These are phyloP conservation scores for Ctenochaetus hawaiiensis DNA, from an alignment of 2,797 vertebrate species.

Conservation along the genomic window DNA sequence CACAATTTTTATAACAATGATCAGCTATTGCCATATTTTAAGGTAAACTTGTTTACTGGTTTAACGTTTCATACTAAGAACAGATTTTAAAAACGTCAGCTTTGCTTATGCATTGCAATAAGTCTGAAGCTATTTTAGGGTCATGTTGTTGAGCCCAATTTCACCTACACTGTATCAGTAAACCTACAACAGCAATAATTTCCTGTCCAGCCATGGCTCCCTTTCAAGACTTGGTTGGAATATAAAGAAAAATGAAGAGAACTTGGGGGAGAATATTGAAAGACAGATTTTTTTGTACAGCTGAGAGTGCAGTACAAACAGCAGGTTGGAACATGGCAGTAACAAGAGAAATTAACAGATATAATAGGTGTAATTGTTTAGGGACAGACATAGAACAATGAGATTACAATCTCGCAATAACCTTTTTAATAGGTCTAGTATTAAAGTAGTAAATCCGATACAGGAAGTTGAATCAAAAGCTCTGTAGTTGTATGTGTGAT, in stretches of 20 bases:
- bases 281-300: not conserved
- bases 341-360: not conserved
- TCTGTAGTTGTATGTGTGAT: slow-evolving; percentile 33
- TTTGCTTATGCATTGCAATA: not conserved
- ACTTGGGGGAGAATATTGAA: not conserved
- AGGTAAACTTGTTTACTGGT: not conserved
- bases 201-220: not conserved
- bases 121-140: not conserved
- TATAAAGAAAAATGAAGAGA: not conserved
- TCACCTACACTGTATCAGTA: not conserved
- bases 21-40: not conserved
- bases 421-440: slow-evolving; percentile 4
- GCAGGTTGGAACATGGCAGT: not conserved
- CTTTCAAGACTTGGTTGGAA: not conserved
- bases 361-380: not conserved
- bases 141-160: not conserved
- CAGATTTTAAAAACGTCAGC: not conserved
- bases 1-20: not conserved
- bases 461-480: slow-evolving; percentile 17
- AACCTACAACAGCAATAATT: not conserved
- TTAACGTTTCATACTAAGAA: not conserved
- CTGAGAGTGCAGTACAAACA: not conserved
- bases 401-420: slow-evolving; percentile 12
- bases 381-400: not conserved
- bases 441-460: slow-evolving; percentile 15